A percentile compares a stretch with the other conserved stretches of the same genome.
These are phyloP conservation scores for Serranus cabrilla DNA, from an alignment of 2,797 vertebrate species.

Conservation along the genomic window DNA sequence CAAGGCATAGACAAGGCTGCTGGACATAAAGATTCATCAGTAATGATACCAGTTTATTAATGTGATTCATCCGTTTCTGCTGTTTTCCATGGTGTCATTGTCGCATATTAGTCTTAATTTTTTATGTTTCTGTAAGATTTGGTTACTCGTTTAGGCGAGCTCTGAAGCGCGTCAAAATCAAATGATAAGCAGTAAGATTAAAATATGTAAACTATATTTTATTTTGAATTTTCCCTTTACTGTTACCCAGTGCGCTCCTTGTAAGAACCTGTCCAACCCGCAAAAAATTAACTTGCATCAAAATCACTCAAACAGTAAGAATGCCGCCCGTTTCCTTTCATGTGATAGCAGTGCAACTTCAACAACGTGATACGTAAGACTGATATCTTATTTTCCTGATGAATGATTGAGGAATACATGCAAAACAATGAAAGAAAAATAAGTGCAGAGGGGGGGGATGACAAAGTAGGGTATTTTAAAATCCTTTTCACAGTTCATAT, in stretches of 20 bases:
- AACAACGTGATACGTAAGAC: constrained; percentile 36
- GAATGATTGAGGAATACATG: constrained; percentile 46
- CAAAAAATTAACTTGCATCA: constrained; percentile 22
- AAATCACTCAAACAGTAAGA: constrained; percentile 33
- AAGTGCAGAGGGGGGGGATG: constrained; percentile 29
- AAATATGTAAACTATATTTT: constrained; percentile 30
- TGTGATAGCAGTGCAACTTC: constrained; percentile 49
- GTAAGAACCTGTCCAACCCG: constrained; percentile 8
- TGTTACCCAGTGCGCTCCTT: neutral
- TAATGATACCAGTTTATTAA: constrained; percentile 39
- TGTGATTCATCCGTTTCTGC: constrained; percentile 13
- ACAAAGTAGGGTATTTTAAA: constrained; percentile 32
- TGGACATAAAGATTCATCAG: constrained; percentile 12
- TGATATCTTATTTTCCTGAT: constrained; percentile 31
- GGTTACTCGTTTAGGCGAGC: neutral
- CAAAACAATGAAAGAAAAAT: constrained; percentile 56
- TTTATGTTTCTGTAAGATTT: constrained; percentile 21
- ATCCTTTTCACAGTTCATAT: constrained; percentile 62
- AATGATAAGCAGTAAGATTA: constrained; percentile 29
- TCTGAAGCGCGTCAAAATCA: neutral
- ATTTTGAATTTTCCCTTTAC: constrained; percentile 43
- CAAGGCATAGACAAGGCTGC: constrained; percentile 27
- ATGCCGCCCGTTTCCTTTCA: constrained; percentile 26
- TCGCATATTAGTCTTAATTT: constrained; percentile 10
- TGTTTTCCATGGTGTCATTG: constrained; percentile 3